Conservation (phyloP, 2,113 vertebrate species). For the Hippocampus barbouri region DNA sequence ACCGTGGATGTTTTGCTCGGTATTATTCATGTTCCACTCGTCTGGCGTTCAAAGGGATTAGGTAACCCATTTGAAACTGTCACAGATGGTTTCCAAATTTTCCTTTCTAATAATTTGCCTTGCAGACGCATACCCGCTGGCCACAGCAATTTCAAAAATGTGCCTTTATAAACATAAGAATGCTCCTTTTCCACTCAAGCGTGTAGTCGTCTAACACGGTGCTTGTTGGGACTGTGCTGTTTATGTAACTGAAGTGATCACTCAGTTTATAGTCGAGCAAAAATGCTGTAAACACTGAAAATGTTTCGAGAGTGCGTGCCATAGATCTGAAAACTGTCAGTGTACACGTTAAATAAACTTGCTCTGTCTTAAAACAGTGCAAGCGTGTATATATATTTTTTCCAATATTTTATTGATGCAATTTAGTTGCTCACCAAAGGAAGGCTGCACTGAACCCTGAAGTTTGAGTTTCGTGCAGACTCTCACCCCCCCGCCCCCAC, state of each 20-base stretch:
- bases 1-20: not conserved
- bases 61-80: conserved; percentile 47
- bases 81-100: conserved; percentile 43
- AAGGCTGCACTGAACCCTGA: not conserved
- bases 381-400: not conserved
- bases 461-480: conserved; percentile 8
- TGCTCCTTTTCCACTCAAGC: not conserved
- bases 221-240: not conserved
- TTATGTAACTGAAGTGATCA: not conserved
- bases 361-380: not conserved
- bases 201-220: not conserved
- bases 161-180: not conserved
- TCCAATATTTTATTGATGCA: not conserved
- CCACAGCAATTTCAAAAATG: not conserved
- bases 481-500: conserved; percentile 15
- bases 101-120: conserved; percentile 28
- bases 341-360: not conserved
- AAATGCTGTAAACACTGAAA: not conserved
- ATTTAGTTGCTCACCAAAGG: not conserved
- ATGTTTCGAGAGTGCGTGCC: not conserved
- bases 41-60: conserved; percentile 54
- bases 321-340: not conserved
- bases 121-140: not conserved
- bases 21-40: conserved; percentile 36
- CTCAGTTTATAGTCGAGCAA: not conserved